Percentiles rank a stretch among this genome's conserved stretches.
phyloP scores from a whole-genome alignment of 2,797 vertebrate genomes.

The Huso huso region DNA sequence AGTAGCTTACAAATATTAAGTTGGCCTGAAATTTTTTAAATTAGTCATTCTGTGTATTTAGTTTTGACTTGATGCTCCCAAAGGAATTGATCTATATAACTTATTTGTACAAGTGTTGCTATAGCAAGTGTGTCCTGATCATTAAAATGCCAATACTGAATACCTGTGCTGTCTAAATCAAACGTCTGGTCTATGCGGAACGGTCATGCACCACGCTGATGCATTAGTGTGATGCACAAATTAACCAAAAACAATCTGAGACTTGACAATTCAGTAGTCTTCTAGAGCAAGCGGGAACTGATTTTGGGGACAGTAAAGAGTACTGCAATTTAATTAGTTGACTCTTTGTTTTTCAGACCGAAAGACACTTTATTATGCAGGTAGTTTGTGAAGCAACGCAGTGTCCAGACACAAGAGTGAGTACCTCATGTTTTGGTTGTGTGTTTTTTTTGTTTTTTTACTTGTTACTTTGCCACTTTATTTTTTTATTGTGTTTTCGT shows the following conservation, averaged over 20 bases:
- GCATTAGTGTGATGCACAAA: constrained; percentile 26
- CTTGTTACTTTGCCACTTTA: neutral
- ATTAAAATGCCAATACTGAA: no score
- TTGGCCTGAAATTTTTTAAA: no score
- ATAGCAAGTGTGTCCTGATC: no score
- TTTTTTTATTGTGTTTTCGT: constrained; percentile 3
- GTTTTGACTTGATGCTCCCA: no score
- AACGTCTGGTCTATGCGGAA: constrained; percentile 34
- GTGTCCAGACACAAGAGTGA: constrained; percentile 92
- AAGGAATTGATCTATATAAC: no score
- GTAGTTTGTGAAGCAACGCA: constrained; percentile 97
- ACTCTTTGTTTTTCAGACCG: constrained; percentile 63
- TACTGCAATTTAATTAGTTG: constrained; percentile 2
- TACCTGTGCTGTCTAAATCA: neutral
- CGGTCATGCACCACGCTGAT: constrained; percentile 47
- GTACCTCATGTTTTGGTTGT: constrained; percentile 27
- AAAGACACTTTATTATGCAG: constrained; percentile 99
- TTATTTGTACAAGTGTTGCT: no score
- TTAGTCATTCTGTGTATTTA: no score
- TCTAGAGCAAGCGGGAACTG: no score
- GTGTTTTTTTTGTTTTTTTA: neutral
- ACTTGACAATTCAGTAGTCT: constrained; percentile 12
- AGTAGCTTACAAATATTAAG: no score
- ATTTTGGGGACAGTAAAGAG: no score
- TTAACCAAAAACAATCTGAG: constrained; percentile 21